These are phyloP conservation scores for Drosophila affinis DNA, from an alignment of 2,888 invertebrate genomes.

Conservation along the genomic window DNA sequence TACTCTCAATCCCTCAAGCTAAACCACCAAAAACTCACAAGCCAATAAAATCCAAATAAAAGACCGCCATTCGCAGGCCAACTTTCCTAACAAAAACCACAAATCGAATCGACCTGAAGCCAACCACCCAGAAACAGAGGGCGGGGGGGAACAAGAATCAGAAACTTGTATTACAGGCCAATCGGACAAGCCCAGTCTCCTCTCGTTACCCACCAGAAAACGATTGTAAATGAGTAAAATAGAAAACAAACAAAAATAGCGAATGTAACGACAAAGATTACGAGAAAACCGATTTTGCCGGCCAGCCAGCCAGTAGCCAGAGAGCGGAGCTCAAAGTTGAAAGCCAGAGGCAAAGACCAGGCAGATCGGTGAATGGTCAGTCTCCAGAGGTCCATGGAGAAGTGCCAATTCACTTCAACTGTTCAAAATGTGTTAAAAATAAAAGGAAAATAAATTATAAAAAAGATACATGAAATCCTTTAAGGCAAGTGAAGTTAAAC, in stretches of 20 bases:
- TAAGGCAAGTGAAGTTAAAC: background rate
- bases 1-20: no score
- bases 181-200: conserved; percentile 51
- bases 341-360: conserved; percentile 13
- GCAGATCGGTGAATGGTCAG: conserved; percentile 16
- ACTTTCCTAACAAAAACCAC: conserved; percentile 32
- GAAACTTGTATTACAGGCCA: conserved; percentile 52
- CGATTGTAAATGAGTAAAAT: conserved; percentile 59
- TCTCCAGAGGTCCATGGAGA: conserved; percentile 8
- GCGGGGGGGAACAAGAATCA: conserved; percentile 39
- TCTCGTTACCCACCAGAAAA: conserved; percentile 26
- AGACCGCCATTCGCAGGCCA: background rate
- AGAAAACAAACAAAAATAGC: conserved; percentile 25
- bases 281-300: conserved; percentile 34
- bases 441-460: background rate
- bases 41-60: background rate
- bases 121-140: conserved; percentile 65
- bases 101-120: conserved; percentile 39
- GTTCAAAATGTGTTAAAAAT: conserved; percentile 9
- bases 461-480: background rate
- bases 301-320: conserved; percentile 55
- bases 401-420: conserved; percentile 3
- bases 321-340: conserved; percentile 40
- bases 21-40: background rate
- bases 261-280: conserved; percentile 46